Conservation (phyloP, 2,888 invertebrate species). For the Horisme vitalbata region DNA sequence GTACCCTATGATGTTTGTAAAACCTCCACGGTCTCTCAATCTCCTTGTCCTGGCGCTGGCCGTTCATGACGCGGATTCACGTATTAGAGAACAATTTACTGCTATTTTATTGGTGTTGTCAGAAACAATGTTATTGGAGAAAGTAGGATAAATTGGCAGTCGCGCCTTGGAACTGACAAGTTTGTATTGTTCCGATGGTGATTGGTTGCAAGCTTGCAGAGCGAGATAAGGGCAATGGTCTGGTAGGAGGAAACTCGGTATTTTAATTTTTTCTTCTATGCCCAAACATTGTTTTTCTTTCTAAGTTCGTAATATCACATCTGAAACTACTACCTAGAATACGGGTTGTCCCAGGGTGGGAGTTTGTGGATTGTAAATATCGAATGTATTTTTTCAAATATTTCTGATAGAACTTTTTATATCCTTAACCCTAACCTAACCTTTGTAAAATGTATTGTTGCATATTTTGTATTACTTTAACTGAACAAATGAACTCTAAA, state of each 20-base stretch:
- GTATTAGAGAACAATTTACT: constrained; percentile 29
- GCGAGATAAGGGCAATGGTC: background rate
- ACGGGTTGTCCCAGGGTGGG: no score
- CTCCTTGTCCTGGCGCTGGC: constrained; percentile 6
- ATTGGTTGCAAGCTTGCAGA: constrained; percentile 10
- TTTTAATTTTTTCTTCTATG: no score
- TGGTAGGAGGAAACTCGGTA: background rate
- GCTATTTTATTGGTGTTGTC: constrained; percentile 27
- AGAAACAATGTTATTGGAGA: constrained; percentile 22
- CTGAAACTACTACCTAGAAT: no score
- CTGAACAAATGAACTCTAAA: no score
- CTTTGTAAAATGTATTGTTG: no score
- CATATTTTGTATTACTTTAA: no score
- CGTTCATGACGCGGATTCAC: constrained; percentile 23
- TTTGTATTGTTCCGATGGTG: constrained; percentile 15
- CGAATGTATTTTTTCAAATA: no score
- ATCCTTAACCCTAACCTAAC: no score
- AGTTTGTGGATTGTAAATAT: no score
- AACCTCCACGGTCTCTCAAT: background rate
- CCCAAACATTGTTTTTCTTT: no score
- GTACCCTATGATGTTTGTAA: background rate
- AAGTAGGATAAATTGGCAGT: constrained; percentile 23
- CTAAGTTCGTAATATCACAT: no score
- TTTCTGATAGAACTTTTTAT: no score
- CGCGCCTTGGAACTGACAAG: constrained; percentile 2